Conservation (phyloP, 2,113 vertebrate genomes). For the Nothoprocta pentlandii region DNA sequence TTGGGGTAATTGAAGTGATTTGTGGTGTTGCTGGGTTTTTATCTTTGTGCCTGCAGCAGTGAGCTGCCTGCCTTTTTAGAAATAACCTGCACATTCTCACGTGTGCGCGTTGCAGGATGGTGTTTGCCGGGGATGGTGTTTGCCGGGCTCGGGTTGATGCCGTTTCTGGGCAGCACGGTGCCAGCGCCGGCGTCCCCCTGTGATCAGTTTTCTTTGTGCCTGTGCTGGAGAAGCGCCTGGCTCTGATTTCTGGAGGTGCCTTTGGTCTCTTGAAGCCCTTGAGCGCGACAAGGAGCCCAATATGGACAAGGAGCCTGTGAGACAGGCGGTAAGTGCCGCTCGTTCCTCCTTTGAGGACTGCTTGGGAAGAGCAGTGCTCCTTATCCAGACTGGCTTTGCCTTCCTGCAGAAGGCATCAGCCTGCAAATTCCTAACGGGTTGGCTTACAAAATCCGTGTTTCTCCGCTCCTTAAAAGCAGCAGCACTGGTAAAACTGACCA, state of each 20-base stretch:
- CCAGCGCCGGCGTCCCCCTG: background rate
- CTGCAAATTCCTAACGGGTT: background rate
- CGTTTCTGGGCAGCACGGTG: background rate
- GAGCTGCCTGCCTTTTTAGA: background rate
- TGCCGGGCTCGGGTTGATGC: background rate
- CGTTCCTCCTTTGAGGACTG: background rate
- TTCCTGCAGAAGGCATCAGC: background rate
- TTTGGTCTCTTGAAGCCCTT: background rate
- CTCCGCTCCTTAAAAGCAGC: background rate
- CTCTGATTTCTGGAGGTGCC: background rate
- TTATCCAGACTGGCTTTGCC: background rate
- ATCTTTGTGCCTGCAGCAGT: background rate
- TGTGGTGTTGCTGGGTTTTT: background rate
- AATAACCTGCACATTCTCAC: background rate
- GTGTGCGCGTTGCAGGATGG: background rate
- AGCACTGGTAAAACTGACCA: background rate
- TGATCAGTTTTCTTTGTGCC: background rate
- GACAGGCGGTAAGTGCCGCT: fast-evolving
- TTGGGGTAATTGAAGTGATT: background rate
- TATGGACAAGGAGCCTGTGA: background rate
- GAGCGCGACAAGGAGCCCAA: background rate
- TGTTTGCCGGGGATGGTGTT: background rate
- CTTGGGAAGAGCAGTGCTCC: background rate
- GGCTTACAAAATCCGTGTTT: background rate
- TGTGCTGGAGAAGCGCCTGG: background rate